phyloP scores from a whole-genome alignment of 2,797 vertebrate species.

The Momotus momota region DNA sequence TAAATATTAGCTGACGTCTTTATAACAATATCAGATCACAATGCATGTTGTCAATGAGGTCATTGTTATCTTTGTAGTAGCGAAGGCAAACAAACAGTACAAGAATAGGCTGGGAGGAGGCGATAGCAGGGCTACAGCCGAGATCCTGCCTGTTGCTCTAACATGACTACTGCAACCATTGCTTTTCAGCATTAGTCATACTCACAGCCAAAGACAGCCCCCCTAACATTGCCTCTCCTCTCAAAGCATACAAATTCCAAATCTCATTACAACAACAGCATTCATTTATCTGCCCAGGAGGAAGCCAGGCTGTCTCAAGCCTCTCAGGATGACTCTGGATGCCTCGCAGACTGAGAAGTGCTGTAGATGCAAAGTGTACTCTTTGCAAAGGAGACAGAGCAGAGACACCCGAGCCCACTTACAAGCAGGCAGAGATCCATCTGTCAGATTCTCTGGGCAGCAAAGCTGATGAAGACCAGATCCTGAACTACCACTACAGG shows the following conservation, averaged over 20 bases:
- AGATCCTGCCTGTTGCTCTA: not conserved
- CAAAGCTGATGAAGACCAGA: not conserved
- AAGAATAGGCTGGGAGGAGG: not conserved
- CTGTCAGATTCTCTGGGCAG: not conserved
- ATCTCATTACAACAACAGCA: not conserved
- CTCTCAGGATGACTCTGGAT: not conserved
- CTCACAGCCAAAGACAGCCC: not conserved
- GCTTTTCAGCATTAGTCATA: not conserved
- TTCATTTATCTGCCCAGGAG: not conserved
- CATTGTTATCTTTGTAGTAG: not conserved
- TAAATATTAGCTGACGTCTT: not conserved
- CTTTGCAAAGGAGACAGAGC: not conserved
- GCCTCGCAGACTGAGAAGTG: not conserved
- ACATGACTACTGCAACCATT: rapidly evolving
- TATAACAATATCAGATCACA: not conserved
- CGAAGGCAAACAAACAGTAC: not conserved
- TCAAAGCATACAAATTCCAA: not conserved
- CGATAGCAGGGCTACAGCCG: not conserved
- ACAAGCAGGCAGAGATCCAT: rapidly evolving
- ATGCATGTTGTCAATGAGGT: not conserved
- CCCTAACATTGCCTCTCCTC: not conserved
- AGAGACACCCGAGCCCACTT: not conserved
- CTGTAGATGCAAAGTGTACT: not conserved
- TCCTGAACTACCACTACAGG: not conserved
- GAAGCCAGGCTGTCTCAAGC: not conserved